Evolutionary conservation across 1,140 invertebrate genomes (phyloP), one percentile per base, ranked within the genome.

Genomic region (Drosophila santomea): DNA sequence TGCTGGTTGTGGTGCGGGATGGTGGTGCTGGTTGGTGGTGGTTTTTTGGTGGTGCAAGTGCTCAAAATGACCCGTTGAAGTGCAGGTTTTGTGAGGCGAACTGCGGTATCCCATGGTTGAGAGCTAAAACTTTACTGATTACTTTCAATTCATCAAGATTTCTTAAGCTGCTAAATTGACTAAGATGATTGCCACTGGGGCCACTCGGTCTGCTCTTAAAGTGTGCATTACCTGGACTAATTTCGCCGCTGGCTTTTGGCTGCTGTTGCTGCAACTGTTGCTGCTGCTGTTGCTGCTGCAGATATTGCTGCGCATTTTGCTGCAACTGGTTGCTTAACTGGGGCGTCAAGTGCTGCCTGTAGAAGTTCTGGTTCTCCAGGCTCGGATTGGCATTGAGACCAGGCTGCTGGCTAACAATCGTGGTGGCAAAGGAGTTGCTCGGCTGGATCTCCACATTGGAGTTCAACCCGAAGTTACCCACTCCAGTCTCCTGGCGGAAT

Each of bases 51-150:
- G 69, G 80, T 83, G 74, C 57, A 73, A 72, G 84, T 75, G 86
- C 78, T 91, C 88, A 90, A 61, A 90, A 86, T 66, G 82, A 68
- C 66, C 75, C 72, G 59, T 89, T 82, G 91, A 64, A 89, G 80
- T 79, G 84, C 69, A 90, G 88, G 52, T 91, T 91, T 89, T 92
- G 91, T 79, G 83, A 67, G 48, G 85, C 74, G 78, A 90, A 92
- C 67, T 84, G 81, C 59, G 91, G 84, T 44, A 92, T 92, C 39
- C 95, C 95, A 74, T 96, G 96, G 91, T 96, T 96, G 38, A 96
- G 92, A 17, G 96, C 95, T 61, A 97, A 92, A 43, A 97, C 95
- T 93, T 97, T 96, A 15, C 95, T 96, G 15, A 97, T 95, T 69
- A 97, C 96, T 88, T 96, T 96, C 28, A 97, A 93, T 92, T 92